Evolutionary conservation across 1,140 invertebrate species (phyloP), one percentile per base, ranked within the genome.

Genomic region (Drosophila melanogaster): DNA sequence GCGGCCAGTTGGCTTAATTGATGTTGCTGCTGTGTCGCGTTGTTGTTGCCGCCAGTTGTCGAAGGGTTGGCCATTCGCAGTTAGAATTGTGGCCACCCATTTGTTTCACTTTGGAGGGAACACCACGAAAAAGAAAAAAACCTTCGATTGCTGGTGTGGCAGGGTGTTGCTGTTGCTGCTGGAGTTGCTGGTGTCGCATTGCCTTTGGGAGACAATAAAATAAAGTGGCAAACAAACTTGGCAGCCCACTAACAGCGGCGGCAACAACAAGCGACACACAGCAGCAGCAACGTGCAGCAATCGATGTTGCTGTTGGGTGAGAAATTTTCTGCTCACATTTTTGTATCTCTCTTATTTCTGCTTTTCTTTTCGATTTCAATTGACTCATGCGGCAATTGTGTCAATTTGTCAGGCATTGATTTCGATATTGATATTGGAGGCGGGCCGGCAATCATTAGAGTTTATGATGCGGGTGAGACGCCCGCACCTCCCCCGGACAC

Each of bases 301-400:
- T 30, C 58, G 46, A 24, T 47, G 69, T 50, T 74, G 56, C 37
- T 47, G 35, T 15, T 40, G 66, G 37, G 46, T 26, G 26, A 67
- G 60, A 67, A 14, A 26, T 58, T 64, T 41, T 69, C 15, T 37
- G 30, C 17, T 46, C 19, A 17, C 22, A n/a, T n/a, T 49, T 58
- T 57, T 70, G 15, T 37, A 30, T 26, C 41, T 11, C 22, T 12
- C n/a, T 24, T 43, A 30, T 30, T 30, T 30, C 0, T 8, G 30
- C 30, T 3, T 66, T 37, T 54, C 19, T 41, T 43, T 65, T 59
- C 58, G 62, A 41, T 74, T 67, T 81, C 81, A 86, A 86, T 86
- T 86, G 83, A 86, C 81, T 86, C 81, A 87, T 86, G 75, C 83
- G 59, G 74, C 79, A 89, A 89, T 89, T 89, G 84, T 89, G 84